phyloP scores from a whole-genome alignment of 1,140 invertebrate species.

The Periplaneta americana region DNA sequence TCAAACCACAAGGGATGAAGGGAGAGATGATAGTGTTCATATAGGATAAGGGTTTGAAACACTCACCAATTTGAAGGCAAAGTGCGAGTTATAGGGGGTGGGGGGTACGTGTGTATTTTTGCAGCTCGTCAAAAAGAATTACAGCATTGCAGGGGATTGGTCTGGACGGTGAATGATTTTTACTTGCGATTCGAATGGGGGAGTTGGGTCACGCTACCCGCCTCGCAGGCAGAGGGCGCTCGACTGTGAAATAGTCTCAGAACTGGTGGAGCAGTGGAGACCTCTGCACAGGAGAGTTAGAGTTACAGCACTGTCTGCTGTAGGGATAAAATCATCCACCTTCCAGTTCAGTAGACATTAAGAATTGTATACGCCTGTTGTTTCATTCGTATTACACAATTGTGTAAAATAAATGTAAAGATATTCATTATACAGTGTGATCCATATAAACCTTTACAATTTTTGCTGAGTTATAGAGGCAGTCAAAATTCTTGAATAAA shows the following conservation, averaged over 20 bases:
- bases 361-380: too few relatives aligned
- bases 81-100: too few relatives aligned
- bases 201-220: not conserved
- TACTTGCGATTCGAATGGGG: not conserved
- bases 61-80: too few relatives aligned
- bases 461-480: too few relatives aligned
- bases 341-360: too few relatives aligned
- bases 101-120: not conserved
- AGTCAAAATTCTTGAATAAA: too few relatives aligned
- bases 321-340: too few relatives aligned
- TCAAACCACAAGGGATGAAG: not conserved
- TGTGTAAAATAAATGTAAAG: too few relatives aligned
- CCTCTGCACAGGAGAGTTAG: not conserved
- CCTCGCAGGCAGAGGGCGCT: not conserved
- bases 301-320: not conserved
- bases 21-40: not conserved
- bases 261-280: not conserved
- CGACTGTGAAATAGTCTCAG: not conserved
- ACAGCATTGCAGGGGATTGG: not conserved
- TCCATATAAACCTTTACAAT: too few relatives aligned
- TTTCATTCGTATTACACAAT: too few relatives aligned
- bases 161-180: not conserved
- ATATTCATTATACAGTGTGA: too few relatives aligned
- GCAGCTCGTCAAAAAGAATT: not conserved
- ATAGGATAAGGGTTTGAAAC: too few relatives aligned